phyloP scores from a whole-genome alignment of 1,140 invertebrate species.

The Papilio glaucus region DNA sequence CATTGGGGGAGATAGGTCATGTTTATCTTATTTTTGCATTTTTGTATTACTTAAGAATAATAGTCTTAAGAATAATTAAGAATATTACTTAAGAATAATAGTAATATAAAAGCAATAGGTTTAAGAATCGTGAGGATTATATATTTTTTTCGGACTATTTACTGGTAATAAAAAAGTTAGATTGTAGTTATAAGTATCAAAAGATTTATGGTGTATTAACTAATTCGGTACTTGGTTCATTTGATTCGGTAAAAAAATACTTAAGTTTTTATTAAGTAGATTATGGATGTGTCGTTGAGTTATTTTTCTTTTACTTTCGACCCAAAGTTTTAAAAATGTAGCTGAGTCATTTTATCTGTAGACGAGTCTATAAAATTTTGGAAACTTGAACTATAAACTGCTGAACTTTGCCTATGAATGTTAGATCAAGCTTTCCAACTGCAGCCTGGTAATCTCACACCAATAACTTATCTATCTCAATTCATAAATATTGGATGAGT shows the following conservation, averaged over 20 bases:
- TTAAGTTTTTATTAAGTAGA: not conserved
- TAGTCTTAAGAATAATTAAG: too few relatives aligned
- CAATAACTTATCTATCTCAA: conserved; percentile 50
- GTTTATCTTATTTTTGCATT: too few relatives aligned
- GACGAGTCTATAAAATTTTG: not conserved
- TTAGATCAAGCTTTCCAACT: conserved; percentile 8
- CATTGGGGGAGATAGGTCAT: not conserved
- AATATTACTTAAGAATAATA: too few relatives aligned
- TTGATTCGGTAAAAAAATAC: not conserved
- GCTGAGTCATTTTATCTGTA: conserved; percentile 1
- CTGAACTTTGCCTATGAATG: not conserved
- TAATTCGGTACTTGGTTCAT: not conserved
- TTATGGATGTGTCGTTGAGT: not conserved
- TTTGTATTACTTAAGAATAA: too few relatives aligned
- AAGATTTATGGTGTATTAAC: not conserved
- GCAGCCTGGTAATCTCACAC: conserved; percentile 11
- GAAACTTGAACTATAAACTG: conserved; percentile 3
- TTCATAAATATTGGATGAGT: conserved; percentile 60
- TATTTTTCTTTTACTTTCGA: not conserved
- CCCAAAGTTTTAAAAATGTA: not conserved
- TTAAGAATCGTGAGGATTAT: too few relatives aligned
- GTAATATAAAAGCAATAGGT: too few relatives aligned
- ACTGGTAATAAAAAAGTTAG: too few relatives aligned
- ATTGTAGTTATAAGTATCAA: too few relatives aligned
- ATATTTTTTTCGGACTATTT: too few relatives aligned